phyloP scores from a whole-genome alignment of 2,113 vertebrate species.

The Prionailurus bengalensis region DNA sequence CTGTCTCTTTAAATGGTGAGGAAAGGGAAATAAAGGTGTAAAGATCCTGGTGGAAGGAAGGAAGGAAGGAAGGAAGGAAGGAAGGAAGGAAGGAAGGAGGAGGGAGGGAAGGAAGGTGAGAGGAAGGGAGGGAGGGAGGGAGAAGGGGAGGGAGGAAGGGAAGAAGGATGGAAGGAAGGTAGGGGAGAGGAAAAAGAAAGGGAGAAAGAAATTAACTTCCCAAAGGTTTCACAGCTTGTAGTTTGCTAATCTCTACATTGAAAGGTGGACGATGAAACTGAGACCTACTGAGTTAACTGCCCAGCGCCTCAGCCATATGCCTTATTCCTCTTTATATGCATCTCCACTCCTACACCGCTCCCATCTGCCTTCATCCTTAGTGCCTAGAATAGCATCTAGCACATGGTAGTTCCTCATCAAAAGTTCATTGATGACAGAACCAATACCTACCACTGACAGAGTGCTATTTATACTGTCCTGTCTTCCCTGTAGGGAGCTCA shows the following conservation, averaged over 20 bases:
- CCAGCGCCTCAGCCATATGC: neutral
- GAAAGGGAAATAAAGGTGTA: neutral
- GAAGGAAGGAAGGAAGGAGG: too few relatives aligned
- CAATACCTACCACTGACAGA: neutral
- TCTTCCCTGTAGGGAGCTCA: neutral
- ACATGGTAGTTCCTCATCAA: conserved; percentile 36
- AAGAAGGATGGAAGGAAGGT: neutral
- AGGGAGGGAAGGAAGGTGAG: too few relatives aligned
- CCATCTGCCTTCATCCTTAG: conserved; percentile 45
- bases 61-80: too few relatives aligned
- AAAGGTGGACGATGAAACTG: conserved; percentile 22
- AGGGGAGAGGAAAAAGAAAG: neutral
- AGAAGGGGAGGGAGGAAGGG: neutral
- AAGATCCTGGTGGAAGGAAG: neutral
- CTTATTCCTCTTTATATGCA: neutral
- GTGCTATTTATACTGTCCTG: neutral
- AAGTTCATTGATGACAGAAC: conserved; percentile 43
- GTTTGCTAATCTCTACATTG: conserved; percentile 22
- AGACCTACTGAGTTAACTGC: conserved; percentile 24
- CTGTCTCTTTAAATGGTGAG: neutral
- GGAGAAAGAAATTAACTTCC: neutral
- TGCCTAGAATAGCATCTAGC: conserved; percentile 38
- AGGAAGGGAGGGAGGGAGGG: neutral
- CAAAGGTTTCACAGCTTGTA: neutral
- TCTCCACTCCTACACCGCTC: neutral